These are phyloP conservation scores for Cebidichthys violaceus DNA, from an alignment of 2,113 vertebrate genomes.

Conservation along the genomic window DNA sequence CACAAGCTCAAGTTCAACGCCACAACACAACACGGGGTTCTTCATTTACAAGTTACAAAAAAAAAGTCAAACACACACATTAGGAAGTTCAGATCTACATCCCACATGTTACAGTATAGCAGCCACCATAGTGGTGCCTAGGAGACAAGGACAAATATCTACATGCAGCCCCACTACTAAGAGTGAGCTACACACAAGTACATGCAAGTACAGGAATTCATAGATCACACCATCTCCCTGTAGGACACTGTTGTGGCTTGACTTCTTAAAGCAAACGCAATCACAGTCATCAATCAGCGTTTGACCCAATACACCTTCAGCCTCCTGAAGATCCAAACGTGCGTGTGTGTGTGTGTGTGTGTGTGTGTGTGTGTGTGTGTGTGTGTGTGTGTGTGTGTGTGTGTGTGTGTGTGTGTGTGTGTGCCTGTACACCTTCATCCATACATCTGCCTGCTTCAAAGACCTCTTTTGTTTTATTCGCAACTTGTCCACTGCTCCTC, in stretches of 20 bases:
- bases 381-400: neutral
- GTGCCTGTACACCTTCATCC: neutral
- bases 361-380: neutral
- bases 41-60: neutral
- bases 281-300: conserved; percentile 60
- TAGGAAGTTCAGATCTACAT: neutral
- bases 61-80: neutral
- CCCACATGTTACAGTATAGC: neutral
- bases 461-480: neutral
- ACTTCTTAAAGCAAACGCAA: conserved; percentile 55
- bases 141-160: conserved; percentile 55
- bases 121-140: neutral
- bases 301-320: conserved; percentile 29
- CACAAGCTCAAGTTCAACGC: conserved; percentile 1
- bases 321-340: conserved; percentile 18
- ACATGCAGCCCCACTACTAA: conserved; percentile 44
- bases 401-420: neutral
- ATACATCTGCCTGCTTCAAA: neutral
- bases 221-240: conserved; percentile 45
- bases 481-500: neutral
- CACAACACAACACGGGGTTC: neutral
- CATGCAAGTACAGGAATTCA: conserved; percentile 40
- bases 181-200: conserved; percentile 34
- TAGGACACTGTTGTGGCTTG: neutral
- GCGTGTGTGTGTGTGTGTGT: neutral